Base-by-base conservation (phyloP, 2,113 vertebrate genomes). In the Perognathus longimembris region DNA sequence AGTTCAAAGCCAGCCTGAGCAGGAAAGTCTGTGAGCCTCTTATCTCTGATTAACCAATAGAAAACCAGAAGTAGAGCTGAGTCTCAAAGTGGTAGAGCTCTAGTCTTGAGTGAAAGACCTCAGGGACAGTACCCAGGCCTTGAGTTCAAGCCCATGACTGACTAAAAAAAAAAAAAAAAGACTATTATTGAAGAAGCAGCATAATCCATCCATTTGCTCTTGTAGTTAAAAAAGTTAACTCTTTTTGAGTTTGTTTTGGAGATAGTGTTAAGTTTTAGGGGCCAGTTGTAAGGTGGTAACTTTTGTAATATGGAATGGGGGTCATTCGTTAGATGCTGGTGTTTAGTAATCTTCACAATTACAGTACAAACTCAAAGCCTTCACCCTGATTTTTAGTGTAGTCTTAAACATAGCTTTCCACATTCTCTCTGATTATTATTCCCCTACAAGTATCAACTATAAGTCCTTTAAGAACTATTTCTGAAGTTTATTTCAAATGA, bases 401-500 rank as follows among this genome's bases (percentile, higher is more conserved):
- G 3, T 3, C 8, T 20, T 18, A 70, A 77, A 32, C 24, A 18
- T 17, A n/a, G 21, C 8, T 42, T 50, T 57, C 57, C 36, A 18
- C 2, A 0, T 70, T 70, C 1, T 38, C 32, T 78, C 30, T 14
- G 10, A 36, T 26, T 21, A 30, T 34, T 36, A 5, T 63, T 42
- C 5, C 28, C 57, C 32, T 78, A 22, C 38, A 67, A 89, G 61
- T 45, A 10, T 40, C 75, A n/a, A 36, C 42, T 63, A 14, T n/a
- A 40, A 22, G 63, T 75, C 30, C 14, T 24, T 67, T 77, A 7
- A 12, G 14, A 74, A 9, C 9, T 11, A 11, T 86, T 14, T 83
- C 61, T 79, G 15, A 38, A 6, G 71, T 85, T 78, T 32, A 50
- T 85, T 85, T 90, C 28, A 70, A 74, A 17, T 78, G 76, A 15